A percentile compares a stretch with the other conserved stretches of the same genome.
Evolutionary conservation across 2,888 invertebrate species (phyloP).

Genomic region (Caenorhabditis drosophilae): DNA sequence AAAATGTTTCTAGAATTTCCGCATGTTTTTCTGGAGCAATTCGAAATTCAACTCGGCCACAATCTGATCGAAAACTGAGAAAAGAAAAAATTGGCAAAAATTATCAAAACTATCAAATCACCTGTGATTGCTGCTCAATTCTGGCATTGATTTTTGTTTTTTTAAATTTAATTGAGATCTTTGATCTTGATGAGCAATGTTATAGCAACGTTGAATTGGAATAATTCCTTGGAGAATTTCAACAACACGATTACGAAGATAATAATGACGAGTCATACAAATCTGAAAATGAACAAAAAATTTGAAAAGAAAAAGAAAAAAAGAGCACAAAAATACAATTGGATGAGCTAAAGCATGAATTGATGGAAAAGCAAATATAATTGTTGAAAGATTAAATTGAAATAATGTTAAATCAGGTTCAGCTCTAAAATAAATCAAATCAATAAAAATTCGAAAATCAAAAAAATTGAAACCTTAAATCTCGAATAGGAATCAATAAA

Average conservation of each 20-base stretch:
- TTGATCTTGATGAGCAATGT: slow-evolving; percentile 6
- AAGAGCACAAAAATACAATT: slow-evolving; percentile 18
- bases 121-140: slow-evolving; percentile 32
- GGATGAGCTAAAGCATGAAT: slow-evolving; percentile 42
- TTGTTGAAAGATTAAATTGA: slow-evolving; percentile 36
- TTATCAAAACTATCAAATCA: background rate
- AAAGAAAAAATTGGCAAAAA: background rate
- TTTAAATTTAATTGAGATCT: background rate
- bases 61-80: slow-evolving; percentile 34
- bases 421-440: too few species aligned
- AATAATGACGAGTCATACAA: slow-evolving; percentile 34
- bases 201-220: background rate
- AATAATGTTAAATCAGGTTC: slow-evolving; percentile 17
- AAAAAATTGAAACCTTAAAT: too few species aligned
- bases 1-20: slow-evolving; percentile 34
- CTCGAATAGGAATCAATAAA: slow-evolving; percentile 33
- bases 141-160: slow-evolving; percentile 19
- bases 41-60: slow-evolving; percentile 35
- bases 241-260: slow-evolving; percentile 32
- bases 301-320: background rate
- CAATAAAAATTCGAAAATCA: too few species aligned
- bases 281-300: slow-evolving; percentile 15
- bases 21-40: slow-evolving; percentile 40
- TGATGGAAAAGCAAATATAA: slow-evolving; percentile 35
- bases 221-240: slow-evolving; percentile 12